Evolutionary conservation across 1,140 invertebrate genomes (phyloP), one percentile per base, ranked within the genome.

Genomic region (Camponotus pennsylvanicus): DNA sequence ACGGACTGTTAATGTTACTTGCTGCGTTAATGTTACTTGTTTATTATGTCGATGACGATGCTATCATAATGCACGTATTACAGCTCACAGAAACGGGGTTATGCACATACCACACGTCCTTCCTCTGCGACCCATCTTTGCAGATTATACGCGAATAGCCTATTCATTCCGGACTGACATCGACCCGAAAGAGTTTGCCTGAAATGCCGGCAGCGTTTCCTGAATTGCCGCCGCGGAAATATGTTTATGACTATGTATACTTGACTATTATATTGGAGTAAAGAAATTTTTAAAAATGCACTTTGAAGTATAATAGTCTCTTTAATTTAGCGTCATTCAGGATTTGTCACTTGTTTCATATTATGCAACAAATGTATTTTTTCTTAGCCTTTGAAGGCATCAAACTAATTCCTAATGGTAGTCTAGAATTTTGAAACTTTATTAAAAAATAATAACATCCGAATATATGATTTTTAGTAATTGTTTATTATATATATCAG

Each of bases 101-200:
- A 90, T 91, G 79, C 87, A 89, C 85, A 86, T 87, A 89, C 82
- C 89, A 89, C 27, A 69, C 69, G 55, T 83, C 67, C 79, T 55
- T 45, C 79, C 55, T 45, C 32, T 9, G 79, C 79, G 69, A 75
- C 3, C 55, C 57, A 83, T 83, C 79, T 83, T 75, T 40, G 13
- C 79, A 37, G 69, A 83, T 83, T 49, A 49, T 61, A 34, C 27
- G 52, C 67, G 67, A 79, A 63, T 80, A 79, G 45, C 63, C 34
- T 71, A 61, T 42, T 73, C 67, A 73, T 45, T 82, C 69, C 15
- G 21, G 40, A n/a, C 57, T 61, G 37, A 13, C 67, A 82, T 73
- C 79, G 79, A 83, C 40, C n/a, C 40, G 79, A 55, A 80, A 83
- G 45, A 83, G 32, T 40, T 15, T 42, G n/a, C n/a, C 55, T 34